These are phyloP conservation scores for Stegastes partitus DNA, from an alignment of 2,113 vertebrate genomes.

Conservation along the genomic window DNA sequence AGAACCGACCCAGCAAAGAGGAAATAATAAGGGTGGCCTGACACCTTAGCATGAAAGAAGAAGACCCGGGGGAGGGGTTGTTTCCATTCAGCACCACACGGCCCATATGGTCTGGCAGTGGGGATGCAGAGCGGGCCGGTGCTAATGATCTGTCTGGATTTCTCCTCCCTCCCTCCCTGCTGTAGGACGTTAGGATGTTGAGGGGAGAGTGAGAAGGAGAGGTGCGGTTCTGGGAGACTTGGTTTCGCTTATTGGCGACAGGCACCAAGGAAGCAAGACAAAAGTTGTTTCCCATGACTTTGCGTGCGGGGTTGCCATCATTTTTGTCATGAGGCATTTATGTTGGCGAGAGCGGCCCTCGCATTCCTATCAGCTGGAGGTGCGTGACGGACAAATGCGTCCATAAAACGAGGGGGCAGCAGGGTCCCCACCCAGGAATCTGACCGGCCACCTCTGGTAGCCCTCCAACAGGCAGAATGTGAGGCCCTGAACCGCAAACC, in stretches of 20 bases:
- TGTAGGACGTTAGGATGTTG: conserved; percentile 10
- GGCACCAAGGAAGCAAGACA: conserved; percentile 47
- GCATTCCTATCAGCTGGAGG: conserved; percentile 50
- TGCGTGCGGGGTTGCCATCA: conserved; percentile 49
- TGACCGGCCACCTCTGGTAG: neutral
- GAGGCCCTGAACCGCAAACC: too few relatives aligned
- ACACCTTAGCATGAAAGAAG: conserved; percentile 67
- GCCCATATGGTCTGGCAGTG: conserved; percentile 43
- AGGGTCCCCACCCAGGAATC: neutral
- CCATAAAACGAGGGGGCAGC: neutral
- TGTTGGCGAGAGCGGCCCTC: conserved; percentile 48
- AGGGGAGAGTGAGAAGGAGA: neutral
- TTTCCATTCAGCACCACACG: conserved; percentile 28
- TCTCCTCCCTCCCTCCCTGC: conserved; percentile 34
- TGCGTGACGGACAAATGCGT: conserved; percentile 31
- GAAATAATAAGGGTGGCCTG: conserved; percentile 68
- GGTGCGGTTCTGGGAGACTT: conserved; percentile 43
- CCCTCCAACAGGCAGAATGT: neutral
- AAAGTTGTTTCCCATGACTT: conserved; percentile 71
- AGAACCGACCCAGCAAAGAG: conserved; percentile 69
- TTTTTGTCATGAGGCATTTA: conserved; percentile 48
- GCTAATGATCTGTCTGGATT: conserved; percentile 57
- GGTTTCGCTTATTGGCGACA: conserved; percentile 40
- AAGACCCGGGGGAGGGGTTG: conserved; percentile 42
- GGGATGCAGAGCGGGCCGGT: conserved; percentile 32